These are phyloP conservation scores for Psittacula derbiana DNA, from an alignment of 2,797 vertebrate species.

Conservation along the genomic window DNA sequence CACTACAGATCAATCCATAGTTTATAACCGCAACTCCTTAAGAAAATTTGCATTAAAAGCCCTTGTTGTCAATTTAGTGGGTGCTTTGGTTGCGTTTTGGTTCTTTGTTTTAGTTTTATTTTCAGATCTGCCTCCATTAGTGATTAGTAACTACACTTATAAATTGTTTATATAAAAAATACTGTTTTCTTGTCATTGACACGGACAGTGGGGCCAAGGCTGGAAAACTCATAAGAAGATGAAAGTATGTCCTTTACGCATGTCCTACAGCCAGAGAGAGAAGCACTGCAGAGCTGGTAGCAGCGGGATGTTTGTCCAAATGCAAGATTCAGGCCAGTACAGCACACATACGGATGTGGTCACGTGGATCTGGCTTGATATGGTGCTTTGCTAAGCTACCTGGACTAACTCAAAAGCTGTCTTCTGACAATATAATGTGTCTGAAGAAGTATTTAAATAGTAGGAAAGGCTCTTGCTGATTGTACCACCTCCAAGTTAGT, in stretches of 20 bases:
- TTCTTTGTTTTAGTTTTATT: not conserved
- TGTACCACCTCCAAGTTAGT: not conserved
- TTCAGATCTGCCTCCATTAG: not conserved
- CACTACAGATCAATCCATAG: not conserved
- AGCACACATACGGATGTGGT: rapidly evolving
- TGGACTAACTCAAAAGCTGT: not conserved
- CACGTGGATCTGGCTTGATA: not conserved
- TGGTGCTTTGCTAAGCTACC: not conserved
- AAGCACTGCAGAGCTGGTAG: not conserved
- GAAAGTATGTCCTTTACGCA: not conserved
- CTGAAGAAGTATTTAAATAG: not conserved
- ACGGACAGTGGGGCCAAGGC: not conserved
- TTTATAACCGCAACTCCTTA: not conserved
- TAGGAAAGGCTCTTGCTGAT: not conserved
- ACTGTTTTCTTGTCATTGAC: not conserved
- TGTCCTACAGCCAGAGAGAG: not conserved
- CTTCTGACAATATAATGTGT: not conserved
- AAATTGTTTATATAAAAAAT: not conserved
- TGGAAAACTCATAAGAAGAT: not conserved
- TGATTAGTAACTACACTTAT: not conserved
- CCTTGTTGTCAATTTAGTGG: not conserved
- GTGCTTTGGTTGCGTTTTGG: not conserved
- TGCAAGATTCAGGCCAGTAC: not conserved
- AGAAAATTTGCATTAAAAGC: not conserved
- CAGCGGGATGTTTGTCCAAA: not conserved